Base-by-base conservation (phyloP, 2,888 invertebrate species). In the Melanchra persicariae region DNA sequence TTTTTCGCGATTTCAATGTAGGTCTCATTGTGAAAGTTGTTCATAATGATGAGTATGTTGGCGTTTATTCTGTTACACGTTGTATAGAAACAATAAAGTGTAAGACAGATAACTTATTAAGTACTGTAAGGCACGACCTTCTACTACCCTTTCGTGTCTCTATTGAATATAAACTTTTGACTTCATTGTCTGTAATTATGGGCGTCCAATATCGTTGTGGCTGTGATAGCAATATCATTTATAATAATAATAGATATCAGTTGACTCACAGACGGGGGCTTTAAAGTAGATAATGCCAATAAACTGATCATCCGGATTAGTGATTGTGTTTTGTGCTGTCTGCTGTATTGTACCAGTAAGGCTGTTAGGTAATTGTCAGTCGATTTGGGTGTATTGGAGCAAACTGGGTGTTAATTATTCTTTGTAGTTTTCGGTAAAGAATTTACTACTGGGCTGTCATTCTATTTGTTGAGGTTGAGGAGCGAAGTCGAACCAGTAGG, bases 301-400 rank as follows among this genome's bases (percentile, higher is more conserved):
- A 58, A 75, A 47, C 49, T 61, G 55, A 74, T 73, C 45, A 66
- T 45, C 51, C 24, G 52, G 63, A 47, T 73, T 74, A 65, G 7
- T 51, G 65, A 74, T 24, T 37, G 51, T 22, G 34, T 24, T 19
- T 22, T 49, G n/a, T 47, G 47, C 8, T 30, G 63, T n/a, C 55
- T 55, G 62, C 34, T 34, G n/a, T 47, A 57, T 45, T 43, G 64
- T 7, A 34, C 17, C 9, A 22, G 24, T 59, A 45, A 45, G 12
- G 9, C 45, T 24, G 22, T 52, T 73, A 74, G 8, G 34, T 45
- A 45, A 45, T 34, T 7, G n/a, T 60, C 12, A 51, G n/a, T 60
- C 8, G 7, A 2, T 30, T 58, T 24, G 3, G 30, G 5, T 51
- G 17, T 22, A 64, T 64, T 51, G 40, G 1, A 30, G 15, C 49